Conservation (phyloP, 2,888 invertebrate species). For the Thecophora atra region DNA sequence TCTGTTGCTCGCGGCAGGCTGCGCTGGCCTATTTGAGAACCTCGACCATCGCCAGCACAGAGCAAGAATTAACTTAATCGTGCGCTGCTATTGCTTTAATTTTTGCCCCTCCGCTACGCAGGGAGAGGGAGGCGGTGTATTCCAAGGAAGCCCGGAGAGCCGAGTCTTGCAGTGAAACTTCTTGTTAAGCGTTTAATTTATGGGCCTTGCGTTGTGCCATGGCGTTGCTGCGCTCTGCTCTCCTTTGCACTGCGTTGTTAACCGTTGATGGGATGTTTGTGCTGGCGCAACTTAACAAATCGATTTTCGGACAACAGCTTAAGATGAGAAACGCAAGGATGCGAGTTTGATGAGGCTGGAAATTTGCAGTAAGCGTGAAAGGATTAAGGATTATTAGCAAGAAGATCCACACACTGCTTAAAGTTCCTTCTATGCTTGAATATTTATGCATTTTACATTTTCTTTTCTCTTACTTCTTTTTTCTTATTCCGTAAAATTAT, state of each 20-base stretch:
- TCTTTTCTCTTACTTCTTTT: background rate
- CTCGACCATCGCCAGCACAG: background rate
- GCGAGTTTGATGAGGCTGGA: conserved; percentile 17
- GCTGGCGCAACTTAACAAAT: conserved; percentile 65
- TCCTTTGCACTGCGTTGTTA: conserved; percentile 48
- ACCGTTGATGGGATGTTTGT: conserved; percentile 58
- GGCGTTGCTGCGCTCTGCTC: conserved; percentile 28
- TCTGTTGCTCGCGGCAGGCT: conserved; percentile 31
- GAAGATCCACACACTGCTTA: background rate
- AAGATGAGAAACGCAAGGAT: background rate
- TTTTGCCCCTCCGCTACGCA: conserved; percentile 51
- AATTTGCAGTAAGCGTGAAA: conserved; percentile 63
- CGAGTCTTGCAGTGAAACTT: conserved; percentile 37
- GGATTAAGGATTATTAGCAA: conserved; percentile 60
- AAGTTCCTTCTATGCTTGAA: too few relatives aligned
- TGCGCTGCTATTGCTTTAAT: conserved; percentile 51
- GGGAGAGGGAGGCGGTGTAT: background rate
- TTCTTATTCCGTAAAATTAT: background rate
- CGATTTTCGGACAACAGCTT: conserved; percentile 55
- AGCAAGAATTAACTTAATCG: conserved; percentile 46
- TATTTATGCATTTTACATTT: too few relatives aligned
- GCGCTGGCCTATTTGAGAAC: conserved; percentile 31
- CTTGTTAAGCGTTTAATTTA: conserved; percentile 65
- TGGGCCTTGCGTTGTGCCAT: conserved; percentile 63
- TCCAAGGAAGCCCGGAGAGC: conserved; percentile 45